Evolutionary conservation across 2,888 invertebrate species (phyloP), one percentile per base, ranked within the genome.

Genomic region (Parnassius smintheus): DNA sequence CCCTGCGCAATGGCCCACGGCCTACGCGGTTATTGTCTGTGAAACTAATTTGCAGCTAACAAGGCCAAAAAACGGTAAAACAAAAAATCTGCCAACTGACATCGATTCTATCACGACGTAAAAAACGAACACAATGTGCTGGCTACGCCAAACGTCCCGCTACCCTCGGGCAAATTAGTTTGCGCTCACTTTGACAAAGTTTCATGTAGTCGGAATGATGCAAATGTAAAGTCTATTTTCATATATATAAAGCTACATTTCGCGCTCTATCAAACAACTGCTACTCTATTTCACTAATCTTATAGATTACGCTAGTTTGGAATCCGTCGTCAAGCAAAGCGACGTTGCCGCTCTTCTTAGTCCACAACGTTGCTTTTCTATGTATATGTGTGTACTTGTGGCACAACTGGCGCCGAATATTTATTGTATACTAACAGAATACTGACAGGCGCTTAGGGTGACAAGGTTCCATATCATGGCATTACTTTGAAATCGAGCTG

Each of bases 341-440:
- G 86, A 84, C 85, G 91, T 91, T 91, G 91, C 90, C 91, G 84
- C 76, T 86, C 88, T 83, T 82, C 72, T 80, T 84, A 78, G 70
- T 82, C 82, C 76, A 79, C 86, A 80, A 80, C 86, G 84, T 80
- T 77, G 83, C 81, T 81, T 76, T 79, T 77, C 83, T 91, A 89
- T 91, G 88, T 91, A 89, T 91, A 88, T 85, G 88, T 89, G 88
- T 90, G 88, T 82, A 78, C 79, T 85, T 81, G 82, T 82, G 85
- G 84, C 86, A 89, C 91, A 90, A 91, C 91, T 91, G 91, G 88
- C 91, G 88, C 91, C 89, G 89, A 90, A 91, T 91, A 91, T 90
- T 91, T 91, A 91, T 91, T 91, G 91, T 91, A 90, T 91, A 91
- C 89, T 88, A 89, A 90, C 90, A 89, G 88, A 90, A 88, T 84